Evolutionary conservation across 2,797 vertebrate species (phyloP).

Genomic region (Tolypeutes matacus): DNA sequence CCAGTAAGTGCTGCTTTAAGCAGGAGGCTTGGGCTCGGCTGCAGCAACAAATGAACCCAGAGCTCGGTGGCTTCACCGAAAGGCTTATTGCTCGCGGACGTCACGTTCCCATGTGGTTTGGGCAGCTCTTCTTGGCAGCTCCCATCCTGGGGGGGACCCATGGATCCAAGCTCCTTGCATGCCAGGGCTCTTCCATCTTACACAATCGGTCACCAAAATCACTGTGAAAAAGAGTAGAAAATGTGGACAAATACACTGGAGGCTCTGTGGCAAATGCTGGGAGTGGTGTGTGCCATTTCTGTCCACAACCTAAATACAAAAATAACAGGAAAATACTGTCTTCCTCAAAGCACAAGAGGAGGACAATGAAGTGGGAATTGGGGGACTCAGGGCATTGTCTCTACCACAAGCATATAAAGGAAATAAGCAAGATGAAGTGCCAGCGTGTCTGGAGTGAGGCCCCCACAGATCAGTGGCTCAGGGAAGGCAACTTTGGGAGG

Average conservation of each 20-base stretch:
- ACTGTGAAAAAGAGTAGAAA: neutral
- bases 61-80: neutral
- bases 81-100: neutral
- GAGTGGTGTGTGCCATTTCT: neutral
- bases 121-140: neutral
- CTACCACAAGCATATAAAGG: neutral
- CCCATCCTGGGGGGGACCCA: no score
- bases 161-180: neutral
- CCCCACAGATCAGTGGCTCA: no score
- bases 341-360: neutral
- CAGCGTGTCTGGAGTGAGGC: neutral
- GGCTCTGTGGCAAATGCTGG: neutral
- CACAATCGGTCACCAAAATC: rapidly evolving
- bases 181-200: neutral
- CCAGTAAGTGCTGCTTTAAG: rapidly evolving
- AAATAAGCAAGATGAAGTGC: neutral
- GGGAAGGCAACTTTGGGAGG: neutral
- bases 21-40: neutral
- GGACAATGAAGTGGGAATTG: neutral
- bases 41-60: neutral
- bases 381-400: neutral
- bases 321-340: neutral
- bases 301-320: neutral
- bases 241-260: neutral
- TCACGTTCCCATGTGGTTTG: neutral